Base-by-base conservation (phyloP, 2,797 vertebrate species). In the Pogonophryne albipinna region DNA sequence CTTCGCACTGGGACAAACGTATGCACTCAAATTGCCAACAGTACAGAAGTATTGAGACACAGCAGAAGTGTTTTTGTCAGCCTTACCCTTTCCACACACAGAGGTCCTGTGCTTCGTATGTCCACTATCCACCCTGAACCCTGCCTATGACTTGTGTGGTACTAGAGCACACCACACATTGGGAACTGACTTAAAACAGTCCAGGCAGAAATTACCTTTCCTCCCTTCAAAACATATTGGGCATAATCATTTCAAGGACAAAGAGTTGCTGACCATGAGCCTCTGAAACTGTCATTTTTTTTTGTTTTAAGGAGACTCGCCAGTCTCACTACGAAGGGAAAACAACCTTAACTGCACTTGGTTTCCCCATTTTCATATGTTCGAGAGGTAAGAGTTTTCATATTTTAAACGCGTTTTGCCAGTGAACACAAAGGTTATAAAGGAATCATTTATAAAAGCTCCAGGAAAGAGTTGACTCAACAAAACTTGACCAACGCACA, bases 401-500 rank as follows among this genome's bases (percentile, higher is more conserved):
- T 84, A 81, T 49, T 74, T 47, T 79, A 67, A 19, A 17, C 11
- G 1, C 34, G 15, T 68, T 65, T 71, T 68, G 20, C 41, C 66
- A 49, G 80, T 84, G 71, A 78, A 76, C 71, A 61, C 59, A 81
- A 71, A 61, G 50, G 72, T 76, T 86, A 38, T 38, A 81, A 60
- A 71, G 74, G 56, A 70, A 66, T 76, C 63, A 78, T 87, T 82
- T 78, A 60, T 70, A 76, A 79, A 72, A 60, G 65, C 73, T 61
- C 41, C 6, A 41, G 53, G 62, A 45, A 73, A 71, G 51, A 76
- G 79, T 80, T 84, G 75, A 85, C 71, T 86, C 71, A 67, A 81
- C 80, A 76, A 79, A 73, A 67, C 73, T 49, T 4, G 38, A 78
- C 67, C 68, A 83, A 71, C 76, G 80, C 77, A 79, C 60, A 79